phyloP scores from a whole-genome alignment of 1,140 invertebrate genomes.

The Anastrepha obliqua region DNA sequence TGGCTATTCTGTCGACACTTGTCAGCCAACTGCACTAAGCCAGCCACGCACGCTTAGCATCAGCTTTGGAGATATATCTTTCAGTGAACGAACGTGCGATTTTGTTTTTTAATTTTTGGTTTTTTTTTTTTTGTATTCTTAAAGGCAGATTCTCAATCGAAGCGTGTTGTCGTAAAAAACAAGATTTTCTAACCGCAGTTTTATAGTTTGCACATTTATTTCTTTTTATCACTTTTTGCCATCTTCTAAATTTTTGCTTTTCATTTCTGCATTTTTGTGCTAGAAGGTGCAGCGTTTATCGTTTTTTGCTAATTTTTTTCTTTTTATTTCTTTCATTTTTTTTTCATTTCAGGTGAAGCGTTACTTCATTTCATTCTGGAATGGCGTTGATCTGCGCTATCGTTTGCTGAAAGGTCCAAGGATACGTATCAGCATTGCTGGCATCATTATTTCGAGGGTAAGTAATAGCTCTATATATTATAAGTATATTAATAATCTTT shows the following conservation, averaged over 20 bases:
- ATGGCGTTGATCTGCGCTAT: conserved; percentile 94
- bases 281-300: not conserved
- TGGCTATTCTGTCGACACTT: conserved; percentile 9
- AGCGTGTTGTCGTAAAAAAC: not conserved
- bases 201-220: too few species aligned
- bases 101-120: not conserved
- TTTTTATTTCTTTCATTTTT: conserved; percentile 15
- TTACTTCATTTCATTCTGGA: conserved; percentile 97
- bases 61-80: not conserved
- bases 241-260: not conserved
- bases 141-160: not conserved
- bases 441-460: conserved; percentile 96
- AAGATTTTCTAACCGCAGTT: too few species aligned
- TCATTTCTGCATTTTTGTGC: too few species aligned
- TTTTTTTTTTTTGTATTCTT: not conserved
- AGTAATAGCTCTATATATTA: too few species aligned
- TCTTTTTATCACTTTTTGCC: not conserved
- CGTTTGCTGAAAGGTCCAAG: conserved; percentile 93
- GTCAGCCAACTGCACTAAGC: not conserved
- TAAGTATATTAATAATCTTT: not conserved
- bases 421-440: conserved; percentile 94
- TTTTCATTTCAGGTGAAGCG: conserved; percentile 84
- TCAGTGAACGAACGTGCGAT: not conserved
- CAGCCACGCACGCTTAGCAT: not conserved
- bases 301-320: not conserved